Percentiles rank a stretch among this genome's conserved stretches.
These are phyloP conservation scores for Stenopsyche tienmushanensis DNA, from an alignment of 1,140 invertebrate genomes.

Conservation along the genomic window DNA sequence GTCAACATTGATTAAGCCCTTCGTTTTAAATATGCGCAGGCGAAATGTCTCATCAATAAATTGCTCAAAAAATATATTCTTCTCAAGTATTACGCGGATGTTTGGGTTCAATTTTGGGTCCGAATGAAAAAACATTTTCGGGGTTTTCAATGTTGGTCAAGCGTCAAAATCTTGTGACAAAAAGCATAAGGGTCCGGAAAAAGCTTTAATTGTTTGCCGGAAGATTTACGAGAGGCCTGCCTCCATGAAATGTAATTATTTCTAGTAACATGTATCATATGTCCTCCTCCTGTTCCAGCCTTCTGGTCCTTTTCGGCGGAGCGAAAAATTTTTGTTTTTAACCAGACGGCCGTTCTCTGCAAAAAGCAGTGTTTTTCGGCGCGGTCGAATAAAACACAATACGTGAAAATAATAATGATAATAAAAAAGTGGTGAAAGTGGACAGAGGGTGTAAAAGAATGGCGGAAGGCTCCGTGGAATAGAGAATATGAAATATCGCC, in stretches of 20 bases:
- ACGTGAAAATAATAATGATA: conserved; percentile 5
- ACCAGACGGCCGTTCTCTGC: not conserved
- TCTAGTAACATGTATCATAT: conserved; percentile 11
- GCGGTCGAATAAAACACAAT: not conserved
- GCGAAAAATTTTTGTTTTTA: conserved; percentile 1
- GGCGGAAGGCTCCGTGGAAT: too few species aligned
- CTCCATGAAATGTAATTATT: conserved; percentile 25
- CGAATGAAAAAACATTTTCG: too few species aligned
- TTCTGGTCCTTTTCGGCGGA: not conserved
- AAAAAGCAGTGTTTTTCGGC: conserved; percentile 1
- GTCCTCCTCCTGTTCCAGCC: not conserved
- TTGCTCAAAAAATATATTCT: too few species aligned
- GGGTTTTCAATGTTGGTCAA: too few species aligned
- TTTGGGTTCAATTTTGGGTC: too few species aligned
- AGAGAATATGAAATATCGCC: too few species aligned
- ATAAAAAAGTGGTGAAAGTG: too few species aligned
- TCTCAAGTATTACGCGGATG: too few species aligned
- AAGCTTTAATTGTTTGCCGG: conserved; percentile 1
- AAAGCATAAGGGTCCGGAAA: not conserved
- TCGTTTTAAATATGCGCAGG: not conserved
- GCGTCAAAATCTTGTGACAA: too few species aligned
- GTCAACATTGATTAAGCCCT: conserved; percentile 5
- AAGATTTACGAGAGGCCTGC: conserved; percentile 9
- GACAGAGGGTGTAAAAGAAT: too few species aligned
- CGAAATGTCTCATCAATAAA: too few species aligned